Evolutionary conservation across 1,140 invertebrate genomes (phyloP).

Genomic region (Acyrthosiphon pisum): DNA sequence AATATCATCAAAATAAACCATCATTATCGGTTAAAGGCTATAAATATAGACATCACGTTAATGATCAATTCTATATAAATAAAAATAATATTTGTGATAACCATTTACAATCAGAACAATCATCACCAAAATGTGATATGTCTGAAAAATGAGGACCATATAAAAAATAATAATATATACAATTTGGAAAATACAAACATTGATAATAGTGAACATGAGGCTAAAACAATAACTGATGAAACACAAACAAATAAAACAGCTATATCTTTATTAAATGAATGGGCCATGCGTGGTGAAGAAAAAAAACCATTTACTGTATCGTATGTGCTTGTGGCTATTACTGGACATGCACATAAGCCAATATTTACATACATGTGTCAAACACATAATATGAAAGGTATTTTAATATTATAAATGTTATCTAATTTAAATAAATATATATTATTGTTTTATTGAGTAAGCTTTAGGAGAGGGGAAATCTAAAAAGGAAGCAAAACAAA

Average conservation of each 20-base stretch:
- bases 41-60: background rate
- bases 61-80: background rate
- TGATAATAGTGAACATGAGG: background rate
- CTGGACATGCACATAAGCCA: constrained; percentile 21
- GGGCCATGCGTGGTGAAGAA: background rate
- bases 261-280: constrained; percentile 43
- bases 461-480: background rate
- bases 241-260: constrained; percentile 22
- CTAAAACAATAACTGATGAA: background rate
- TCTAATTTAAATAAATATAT: background rate
- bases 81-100: background rate
- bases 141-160: background rate
- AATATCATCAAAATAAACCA: background rate
- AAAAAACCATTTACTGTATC: background rate
- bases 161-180: background rate
- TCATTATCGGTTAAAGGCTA: background rate
- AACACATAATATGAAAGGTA: constrained; percentile 32
- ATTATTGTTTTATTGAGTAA: background rate
- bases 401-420: background rate
- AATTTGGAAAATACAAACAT: background rate
- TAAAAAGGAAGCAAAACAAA: constrained; percentile 50
- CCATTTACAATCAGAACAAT: background rate
- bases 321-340: background rate
- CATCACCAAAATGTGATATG: background rate
- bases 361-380: constrained; percentile 40